Evolutionary conservation across 2,888 invertebrate species (phyloP).

Genomic region (Bombylius discolor): DNA sequence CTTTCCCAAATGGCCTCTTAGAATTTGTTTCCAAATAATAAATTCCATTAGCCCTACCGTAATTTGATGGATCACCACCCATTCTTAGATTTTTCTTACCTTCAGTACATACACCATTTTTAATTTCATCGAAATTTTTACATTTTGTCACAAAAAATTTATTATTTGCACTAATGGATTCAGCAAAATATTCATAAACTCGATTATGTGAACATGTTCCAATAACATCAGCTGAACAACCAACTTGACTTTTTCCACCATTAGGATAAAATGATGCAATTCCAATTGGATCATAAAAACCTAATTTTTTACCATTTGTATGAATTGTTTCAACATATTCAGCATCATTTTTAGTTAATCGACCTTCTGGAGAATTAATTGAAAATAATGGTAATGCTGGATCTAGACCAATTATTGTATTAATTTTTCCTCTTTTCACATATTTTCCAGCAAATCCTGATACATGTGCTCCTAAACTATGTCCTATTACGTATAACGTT

Average conservation of each 20-base stretch:
- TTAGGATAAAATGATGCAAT: slow-evolving; percentile 65
- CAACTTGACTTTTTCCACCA: slow-evolving; percentile 57
- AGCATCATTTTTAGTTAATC: slow-evolving; percentile 52
- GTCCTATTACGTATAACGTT: slow-evolving; percentile 34
- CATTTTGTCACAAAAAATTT: slow-evolving; percentile 47
- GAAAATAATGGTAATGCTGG: slow-evolving; percentile 40
- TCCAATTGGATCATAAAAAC: slow-evolving; percentile 44
- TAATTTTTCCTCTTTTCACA: slow-evolving; percentile 24
- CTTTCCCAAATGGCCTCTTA: slow-evolving; percentile 28
- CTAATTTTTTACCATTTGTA: slow-evolving; percentile 52
- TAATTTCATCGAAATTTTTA: slow-evolving; percentile 35
- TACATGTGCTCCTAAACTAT: slow-evolving; percentile 48
- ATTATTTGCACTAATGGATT: slow-evolving; percentile 44
- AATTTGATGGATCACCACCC: slow-evolving; percentile 10
- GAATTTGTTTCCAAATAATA: slow-evolving; percentile 8
- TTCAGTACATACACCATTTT: slow-evolving; percentile 26
- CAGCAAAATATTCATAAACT: slow-evolving; percentile 46
- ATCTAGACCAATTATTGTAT: slow-evolving; percentile 43
- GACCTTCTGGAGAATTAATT: slow-evolving; percentile 32
- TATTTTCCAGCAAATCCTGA: slow-evolving; percentile 44
- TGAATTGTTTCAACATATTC: slow-evolving; percentile 64
- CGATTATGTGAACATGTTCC: slow-evolving; percentile 59
- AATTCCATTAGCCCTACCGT: slow-evolving; percentile 2
- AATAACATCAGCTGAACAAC: slow-evolving; percentile 41
- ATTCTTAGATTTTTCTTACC: slow-evolving; percentile 1